These are phyloP conservation scores for Sebastolobus altivelis DNA, from an alignment of 2,797 vertebrate genomes.

Conservation along the genomic window DNA sequence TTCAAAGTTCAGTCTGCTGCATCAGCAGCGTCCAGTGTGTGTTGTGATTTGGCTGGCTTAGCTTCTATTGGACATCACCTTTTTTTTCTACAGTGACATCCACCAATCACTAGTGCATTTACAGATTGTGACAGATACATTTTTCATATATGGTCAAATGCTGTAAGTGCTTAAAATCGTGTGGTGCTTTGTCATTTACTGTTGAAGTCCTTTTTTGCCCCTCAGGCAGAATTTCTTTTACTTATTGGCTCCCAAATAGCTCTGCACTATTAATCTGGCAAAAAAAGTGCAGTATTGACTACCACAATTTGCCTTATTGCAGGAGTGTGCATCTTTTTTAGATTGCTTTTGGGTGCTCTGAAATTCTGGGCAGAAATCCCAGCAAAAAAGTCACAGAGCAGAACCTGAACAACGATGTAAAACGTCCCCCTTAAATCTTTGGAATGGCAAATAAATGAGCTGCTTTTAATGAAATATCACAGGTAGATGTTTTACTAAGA, in stretches of 20 bases:
- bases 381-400: neutral
- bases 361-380: slow-evolving; percentile 4
- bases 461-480: neutral
- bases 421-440: neutral
- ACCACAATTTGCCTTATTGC: neutral
- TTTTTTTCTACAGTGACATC: slow-evolving; percentile 48
- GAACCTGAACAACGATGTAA: neutral
- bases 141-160: slow-evolving; percentile 14
- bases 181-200: neutral
- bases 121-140: slow-evolving; percentile 20
- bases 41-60: slow-evolving; percentile 66
- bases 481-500: neutral
- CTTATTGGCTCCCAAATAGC: neutral
- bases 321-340: slow-evolving; percentile 23
- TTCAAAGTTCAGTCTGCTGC: slow-evolving; percentile 43
- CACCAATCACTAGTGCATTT: slow-evolving; percentile 42
- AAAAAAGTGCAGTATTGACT: neutral
- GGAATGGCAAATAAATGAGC: neutral
- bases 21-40: slow-evolving; percentile 45
- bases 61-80: slow-evolving; percentile 56
- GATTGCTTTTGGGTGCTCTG: neutral
- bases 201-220: neutral
- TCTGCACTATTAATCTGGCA: slow-evolving; percentile 6
- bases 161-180: neutral
- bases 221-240: neutral